A percentile compares a stretch with the other conserved stretches of the same genome.
Conservation (phyloP, 2,797 vertebrate genomes). For the Acestrorhynchus altus region DNA sequence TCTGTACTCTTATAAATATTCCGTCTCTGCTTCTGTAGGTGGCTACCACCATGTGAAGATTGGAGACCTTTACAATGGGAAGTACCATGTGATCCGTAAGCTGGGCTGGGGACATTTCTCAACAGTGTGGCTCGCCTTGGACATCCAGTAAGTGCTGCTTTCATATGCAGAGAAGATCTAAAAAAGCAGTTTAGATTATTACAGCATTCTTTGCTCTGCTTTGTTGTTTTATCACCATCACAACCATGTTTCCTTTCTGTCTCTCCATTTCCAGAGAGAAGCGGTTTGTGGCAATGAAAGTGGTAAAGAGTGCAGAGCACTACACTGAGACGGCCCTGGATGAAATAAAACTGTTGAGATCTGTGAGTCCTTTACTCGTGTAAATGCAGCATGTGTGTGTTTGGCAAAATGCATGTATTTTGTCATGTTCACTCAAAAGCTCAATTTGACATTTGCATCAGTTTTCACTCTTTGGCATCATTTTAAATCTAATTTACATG, state of each 20-base stretch:
- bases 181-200: not conserved
- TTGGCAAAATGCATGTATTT: too few relatives aligned
- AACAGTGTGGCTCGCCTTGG: slow-evolving; percentile 98
- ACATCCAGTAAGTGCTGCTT: slow-evolving; percentile 87
- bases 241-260: not conserved
- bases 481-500: too few relatives aligned
- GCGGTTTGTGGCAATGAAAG: slow-evolving; percentile 98
- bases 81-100: slow-evolving; percentile 97
- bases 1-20: not conserved
- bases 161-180: not conserved
- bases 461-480: too few relatives aligned
- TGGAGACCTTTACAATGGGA: slow-evolving; percentile 96
- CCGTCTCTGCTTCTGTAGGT: slow-evolving; percentile 73
- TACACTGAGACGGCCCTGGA: slow-evolving; percentile 98
- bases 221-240: not conserved
- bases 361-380: slow-evolving; percentile 91
- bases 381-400: too few relatives aligned
- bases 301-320: slow-evolving; percentile 98
- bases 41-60: slow-evolving; percentile 98
- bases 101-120: slow-evolving; percentile 99
- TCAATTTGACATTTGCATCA: too few relatives aligned
- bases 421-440: too few relatives aligned
- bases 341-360: slow-evolving; percentile 95
- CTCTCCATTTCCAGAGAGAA: slow-evolving; percentile 80
- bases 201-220: not conserved